These are phyloP conservation scores for Chorisops tibialis DNA, from an alignment of 2,888 invertebrate genomes.

Conservation along the genomic window DNA sequence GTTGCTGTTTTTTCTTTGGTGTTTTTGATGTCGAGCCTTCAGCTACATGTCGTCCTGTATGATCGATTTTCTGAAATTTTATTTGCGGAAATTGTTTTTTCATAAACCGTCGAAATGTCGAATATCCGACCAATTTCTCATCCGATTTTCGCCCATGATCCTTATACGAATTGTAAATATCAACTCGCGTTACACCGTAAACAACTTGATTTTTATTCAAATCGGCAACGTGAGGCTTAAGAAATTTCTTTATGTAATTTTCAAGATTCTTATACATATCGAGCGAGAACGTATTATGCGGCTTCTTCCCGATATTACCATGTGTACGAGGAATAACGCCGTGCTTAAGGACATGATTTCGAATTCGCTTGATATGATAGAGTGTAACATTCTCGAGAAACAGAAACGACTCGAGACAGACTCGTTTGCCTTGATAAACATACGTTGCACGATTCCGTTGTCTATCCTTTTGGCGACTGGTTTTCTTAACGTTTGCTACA, in stretches of 20 bases:
- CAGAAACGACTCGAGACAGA: slow-evolving; percentile 73
- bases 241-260: slow-evolving; percentile 69
- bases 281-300: slow-evolving; percentile 74
- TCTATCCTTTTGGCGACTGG: slow-evolving; percentile 68
- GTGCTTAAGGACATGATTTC: slow-evolving; percentile 75
- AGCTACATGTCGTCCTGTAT: not conserved
- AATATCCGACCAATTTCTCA: slow-evolving; percentile 75
- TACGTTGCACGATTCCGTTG: slow-evolving; percentile 71
- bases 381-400: slow-evolving; percentile 77
- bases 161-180: slow-evolving; percentile 70
- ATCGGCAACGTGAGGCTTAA: slow-evolving; percentile 52
- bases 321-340: slow-evolving; percentile 75
- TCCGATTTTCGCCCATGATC: slow-evolving; percentile 67
- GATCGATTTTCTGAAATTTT: slow-evolving; percentile 55
- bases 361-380: slow-evolving; percentile 72
- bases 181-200: slow-evolving; percentile 61
- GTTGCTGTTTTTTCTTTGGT: slow-evolving; percentile 5
- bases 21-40: slow-evolving; percentile 13
- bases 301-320: slow-evolving; percentile 76
- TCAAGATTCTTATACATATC: slow-evolving; percentile 77
- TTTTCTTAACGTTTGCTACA: slow-evolving; percentile 62
- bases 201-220: slow-evolving; percentile 56
- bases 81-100: slow-evolving; percentile 78
- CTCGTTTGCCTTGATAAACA: slow-evolving; percentile 72
- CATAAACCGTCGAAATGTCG: slow-evolving; percentile 76